These are phyloP conservation scores for Phasia obesa DNA, from an alignment of 2,888 invertebrate genomes.

Conservation along the genomic window DNA sequence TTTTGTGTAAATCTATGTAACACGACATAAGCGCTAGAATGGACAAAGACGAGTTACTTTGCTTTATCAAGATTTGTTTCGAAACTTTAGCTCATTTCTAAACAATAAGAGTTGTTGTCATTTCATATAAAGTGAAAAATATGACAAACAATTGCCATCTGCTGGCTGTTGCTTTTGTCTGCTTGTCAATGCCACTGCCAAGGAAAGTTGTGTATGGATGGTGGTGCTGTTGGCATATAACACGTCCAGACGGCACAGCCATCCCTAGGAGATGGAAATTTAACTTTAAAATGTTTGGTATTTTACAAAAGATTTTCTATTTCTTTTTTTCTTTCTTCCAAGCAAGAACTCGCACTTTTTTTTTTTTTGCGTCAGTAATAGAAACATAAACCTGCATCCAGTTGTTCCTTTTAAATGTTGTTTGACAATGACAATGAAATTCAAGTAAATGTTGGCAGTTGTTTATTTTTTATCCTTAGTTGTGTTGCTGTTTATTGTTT, in stretches of 20 bases:
- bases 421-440: constrained; percentile 65
- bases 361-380: too few species aligned
- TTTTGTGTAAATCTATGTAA: not conserved
- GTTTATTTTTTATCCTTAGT: not conserved
- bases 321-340: not conserved
- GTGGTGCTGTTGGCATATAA: constrained; percentile 55
- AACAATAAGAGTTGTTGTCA: constrained; percentile 5
- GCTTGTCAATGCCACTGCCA: constrained; percentile 40
- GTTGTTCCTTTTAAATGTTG: constrained; percentile 43
- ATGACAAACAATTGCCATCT: constrained; percentile 50
- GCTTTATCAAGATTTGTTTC: constrained; percentile 11
- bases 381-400: constrained; percentile 15
- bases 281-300: constrained; percentile 18
- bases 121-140: constrained; percentile 18
- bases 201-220: constrained; percentile 18
- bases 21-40: not conserved
- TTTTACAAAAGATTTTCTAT: constrained; percentile 36
- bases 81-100: not conserved
- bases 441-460: constrained; percentile 50
- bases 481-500: constrained; percentile 31
- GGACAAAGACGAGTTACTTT: constrained; percentile 5
- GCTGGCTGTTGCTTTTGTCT: constrained; percentile 43
- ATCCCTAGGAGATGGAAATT: constrained; percentile 18
- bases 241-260: constrained; percentile 30
- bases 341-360: too few species aligned